Conservation (phyloP, 2,888 invertebrate genomes). For the Aricia artaxerxes region DNA sequence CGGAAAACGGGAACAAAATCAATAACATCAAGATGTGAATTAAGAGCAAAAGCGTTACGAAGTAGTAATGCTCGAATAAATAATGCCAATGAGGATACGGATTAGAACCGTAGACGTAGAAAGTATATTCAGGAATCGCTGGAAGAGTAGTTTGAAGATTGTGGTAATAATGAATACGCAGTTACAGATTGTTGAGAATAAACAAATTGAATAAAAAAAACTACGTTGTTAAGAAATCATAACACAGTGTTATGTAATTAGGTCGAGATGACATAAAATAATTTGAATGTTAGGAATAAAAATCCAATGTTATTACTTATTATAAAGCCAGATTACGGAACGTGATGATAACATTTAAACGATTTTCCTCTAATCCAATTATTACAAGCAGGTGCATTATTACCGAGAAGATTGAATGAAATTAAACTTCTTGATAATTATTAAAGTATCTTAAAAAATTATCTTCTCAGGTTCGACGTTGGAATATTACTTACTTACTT, state of each 20-base stretch:
- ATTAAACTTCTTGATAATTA: not conserved
- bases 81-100: not conserved
- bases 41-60: slow-evolving; percentile 33
- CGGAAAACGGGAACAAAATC: slow-evolving; percentile 57
- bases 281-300: not conserved
- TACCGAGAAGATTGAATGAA: not conserved
- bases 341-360: not conserved
- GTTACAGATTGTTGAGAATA: not conserved
- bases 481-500: too few relatives aligned
- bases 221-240: not conserved
- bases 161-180: not conserved
- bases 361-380: not conserved
- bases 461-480: not conserved
- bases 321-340: not conserved
- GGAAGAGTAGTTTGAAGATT: not conserved
- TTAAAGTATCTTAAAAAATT: not conserved
- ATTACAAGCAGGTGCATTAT: not conserved
- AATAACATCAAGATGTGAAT: slow-evolving; percentile 55
- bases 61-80: slow-evolving; percentile 10
- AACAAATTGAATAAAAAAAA: not conserved
- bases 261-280: not conserved
- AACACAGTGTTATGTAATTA: not conserved
- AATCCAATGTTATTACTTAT: not conserved
- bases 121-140: not conserved
- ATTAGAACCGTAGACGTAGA: not conserved